Evolutionary conservation across 2,113 vertebrate genomes (phyloP).

Genomic region (Caloenas nicobarica): DNA sequence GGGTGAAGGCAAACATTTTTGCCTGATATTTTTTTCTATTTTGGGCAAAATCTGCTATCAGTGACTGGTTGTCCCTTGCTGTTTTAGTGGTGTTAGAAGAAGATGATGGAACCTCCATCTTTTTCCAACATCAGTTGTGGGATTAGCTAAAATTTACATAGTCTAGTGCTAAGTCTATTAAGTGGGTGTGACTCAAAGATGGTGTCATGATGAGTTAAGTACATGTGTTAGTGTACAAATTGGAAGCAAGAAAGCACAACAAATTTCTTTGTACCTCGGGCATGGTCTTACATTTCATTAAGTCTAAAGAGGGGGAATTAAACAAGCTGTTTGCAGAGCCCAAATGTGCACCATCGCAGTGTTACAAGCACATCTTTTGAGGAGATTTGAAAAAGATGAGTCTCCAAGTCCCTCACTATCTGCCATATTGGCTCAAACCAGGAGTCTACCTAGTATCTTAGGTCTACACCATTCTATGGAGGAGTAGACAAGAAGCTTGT

Average conservation of each 20-base stretch:
- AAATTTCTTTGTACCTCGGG: background rate
- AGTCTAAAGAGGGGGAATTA: background rate
- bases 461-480: background rate
- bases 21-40: fast-evolving
- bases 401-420: background rate
- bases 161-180: background rate
- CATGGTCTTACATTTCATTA: background rate
- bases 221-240: background rate
- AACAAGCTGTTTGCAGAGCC: background rate
- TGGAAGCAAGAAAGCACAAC: background rate
- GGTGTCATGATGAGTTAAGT: background rate
- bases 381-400: background rate
- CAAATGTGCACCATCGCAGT: background rate
- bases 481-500: fast-evolving
- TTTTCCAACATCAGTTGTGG: background rate
- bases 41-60: background rate
- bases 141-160: background rate
- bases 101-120: background rate
- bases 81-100: background rate
- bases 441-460: background rate
- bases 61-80: background rate
- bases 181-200: background rate
- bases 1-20: background rate
- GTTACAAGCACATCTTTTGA: background rate
- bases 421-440: background rate